Percentiles rank a stretch among this genome's conserved stretches.
These are phyloP conservation scores for Pristionchus entomophagus DNA, from an alignment of 2,888 invertebrate species.

Conservation along the genomic window DNA sequence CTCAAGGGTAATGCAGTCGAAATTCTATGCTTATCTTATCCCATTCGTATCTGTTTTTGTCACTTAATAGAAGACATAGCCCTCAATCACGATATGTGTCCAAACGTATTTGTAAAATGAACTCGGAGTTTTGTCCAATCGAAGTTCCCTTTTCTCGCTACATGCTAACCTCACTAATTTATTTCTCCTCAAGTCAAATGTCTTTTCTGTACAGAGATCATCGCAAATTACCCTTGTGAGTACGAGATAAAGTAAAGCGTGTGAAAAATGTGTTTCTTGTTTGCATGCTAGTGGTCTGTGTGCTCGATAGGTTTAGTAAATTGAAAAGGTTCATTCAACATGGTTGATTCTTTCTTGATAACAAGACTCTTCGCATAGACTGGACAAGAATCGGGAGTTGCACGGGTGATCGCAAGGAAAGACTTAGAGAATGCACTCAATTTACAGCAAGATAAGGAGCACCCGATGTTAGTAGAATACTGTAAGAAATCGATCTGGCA, in stretches of 20 bases:
- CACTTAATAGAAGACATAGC: neutral
- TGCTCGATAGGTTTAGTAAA: too few species aligned
- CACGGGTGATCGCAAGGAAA: neutral
- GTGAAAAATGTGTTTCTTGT: neutral
- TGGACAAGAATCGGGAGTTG: slow-evolving; percentile 31
- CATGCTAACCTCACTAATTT: slow-evolving; percentile 23
- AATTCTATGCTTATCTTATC: neutral
- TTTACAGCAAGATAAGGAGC: slow-evolving; percentile 27
- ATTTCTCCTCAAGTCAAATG: slow-evolving; percentile 30
- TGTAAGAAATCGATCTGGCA: slow-evolving; percentile 34
- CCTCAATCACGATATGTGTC: neutral
- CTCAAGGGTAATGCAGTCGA: neutral
- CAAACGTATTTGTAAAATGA: neutral
- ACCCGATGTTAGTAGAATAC: slow-evolving; percentile 35
- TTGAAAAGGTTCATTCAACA: slow-evolving; percentile 17
- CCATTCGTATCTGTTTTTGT: neutral
- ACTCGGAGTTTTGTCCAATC: neutral
- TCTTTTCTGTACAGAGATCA: neutral
- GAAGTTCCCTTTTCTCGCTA: neutral
- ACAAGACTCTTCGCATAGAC: slow-evolving; percentile 13
- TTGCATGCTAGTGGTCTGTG: too few species aligned
- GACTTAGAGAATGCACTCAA: neutral
- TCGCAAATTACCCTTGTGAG: neutral
- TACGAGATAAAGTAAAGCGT: neutral
- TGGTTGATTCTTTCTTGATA: neutral